Base-by-base conservation (phyloP, 2,113 vertebrate genomes). In the Thinocorus orbignyianus region DNA sequence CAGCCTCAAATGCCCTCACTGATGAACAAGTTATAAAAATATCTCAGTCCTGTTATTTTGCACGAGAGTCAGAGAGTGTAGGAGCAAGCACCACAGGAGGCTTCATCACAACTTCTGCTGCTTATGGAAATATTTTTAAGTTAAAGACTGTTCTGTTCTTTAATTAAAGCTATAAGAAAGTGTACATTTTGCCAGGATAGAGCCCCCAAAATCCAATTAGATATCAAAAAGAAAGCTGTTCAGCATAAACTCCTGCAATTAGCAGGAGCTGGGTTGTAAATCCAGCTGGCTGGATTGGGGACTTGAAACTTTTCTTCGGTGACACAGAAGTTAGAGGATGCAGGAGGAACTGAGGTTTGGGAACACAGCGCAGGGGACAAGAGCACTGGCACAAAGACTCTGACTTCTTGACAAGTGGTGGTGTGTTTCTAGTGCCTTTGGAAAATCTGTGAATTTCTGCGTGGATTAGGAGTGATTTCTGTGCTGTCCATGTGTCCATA, bases 401-500 rank as follows among this genome's bases (percentile, higher is more conserved):
- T 58, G 51, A 30, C 41, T 12, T 52, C 68, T 73, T 64, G 33
- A 49, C 10, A 55, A 44, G 15, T 18, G 41, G 22, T 41, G 13
- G 0, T 52, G 30, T 33, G 10, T 71, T 80, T 60, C 39, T 31
- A 31, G 39, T 69, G 76, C 31, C 44, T 77, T 85, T 73, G 37
- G 39, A 44, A 39, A 24, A 51, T 65, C 4, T 13, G 41, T 30
- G 17, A 12, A 1, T 30, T 80, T 72, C n/a, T 69, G 4, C 4
- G 3, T 64, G 31, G 39, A 5, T 44, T 74, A 22, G 10, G 33
- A 33, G 6, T 13, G 7, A 69, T 78, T 46, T 58, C 30, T 49
- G 20, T 18, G 12, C 26, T 5, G 1, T 44, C 39, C 24, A 0
- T 0, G 3, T 49, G 33, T 18, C 68, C 7, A 1, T 10, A 58